Evolutionary conservation across 2,797 vertebrate genomes (phyloP).

Genomic region (Pangasius sanitwongsei): DNA sequence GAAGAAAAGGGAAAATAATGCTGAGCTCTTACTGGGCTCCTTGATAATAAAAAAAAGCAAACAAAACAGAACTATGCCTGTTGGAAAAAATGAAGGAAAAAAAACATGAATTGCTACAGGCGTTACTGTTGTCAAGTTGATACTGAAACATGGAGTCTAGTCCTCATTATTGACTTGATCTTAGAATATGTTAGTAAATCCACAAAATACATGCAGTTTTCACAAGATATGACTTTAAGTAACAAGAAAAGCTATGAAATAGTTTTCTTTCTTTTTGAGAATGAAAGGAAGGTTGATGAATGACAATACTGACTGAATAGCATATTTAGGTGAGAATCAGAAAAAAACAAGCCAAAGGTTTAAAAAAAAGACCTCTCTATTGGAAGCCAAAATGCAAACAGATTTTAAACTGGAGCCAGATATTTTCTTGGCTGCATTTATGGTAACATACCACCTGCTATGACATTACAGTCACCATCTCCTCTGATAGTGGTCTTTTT

Average conservation of each 20-base stretch:
- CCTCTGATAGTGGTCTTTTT: neutral
- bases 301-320: slow-evolving; percentile 7
- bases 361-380: neutral
- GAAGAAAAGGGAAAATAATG: neutral
- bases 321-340: neutral
- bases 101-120: neutral
- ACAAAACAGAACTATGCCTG: neutral
- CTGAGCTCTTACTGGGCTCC: neutral
- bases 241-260: neutral
- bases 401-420: slow-evolving; percentile 15
- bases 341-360: neutral
- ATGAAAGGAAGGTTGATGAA: neutral
- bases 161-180: slow-evolving; percentile 2
- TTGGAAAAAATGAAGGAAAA: neutral
- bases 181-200: neutral
- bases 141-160: neutral
- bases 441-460: slow-evolving; percentile 11
- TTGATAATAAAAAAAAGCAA: neutral
- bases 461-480: slow-evolving; percentile 2
- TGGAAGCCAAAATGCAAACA: slow-evolving; percentile 13
- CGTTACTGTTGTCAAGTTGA: neutral
- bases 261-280: slow-evolving; percentile 11
- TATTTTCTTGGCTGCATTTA: slow-evolving; percentile 28
- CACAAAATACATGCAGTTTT: slow-evolving; percentile 22
- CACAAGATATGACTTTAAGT: slow-evolving; percentile 1